Conservation (phyloP, 1,140 invertebrate genomes). For the Holcopasites calliopsidis region DNA sequence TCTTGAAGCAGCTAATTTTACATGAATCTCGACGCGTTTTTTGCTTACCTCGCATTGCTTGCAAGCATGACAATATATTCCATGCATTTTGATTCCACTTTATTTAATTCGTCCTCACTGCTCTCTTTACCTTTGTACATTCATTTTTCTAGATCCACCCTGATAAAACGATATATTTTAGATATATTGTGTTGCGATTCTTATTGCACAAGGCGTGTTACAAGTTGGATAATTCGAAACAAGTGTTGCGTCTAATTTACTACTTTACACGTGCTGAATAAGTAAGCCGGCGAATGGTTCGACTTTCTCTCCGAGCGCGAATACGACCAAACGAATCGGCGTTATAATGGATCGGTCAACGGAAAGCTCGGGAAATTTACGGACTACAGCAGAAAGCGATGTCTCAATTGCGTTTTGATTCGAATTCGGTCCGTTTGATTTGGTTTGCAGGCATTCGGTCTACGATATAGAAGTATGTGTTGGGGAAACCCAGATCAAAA, state of each 20-base stretch:
- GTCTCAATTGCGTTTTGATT: slow-evolving; percentile 20
- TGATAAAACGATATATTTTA: background rate
- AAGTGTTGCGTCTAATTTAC: slow-evolving; percentile 43
- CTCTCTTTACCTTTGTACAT: background rate
- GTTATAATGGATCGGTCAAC: slow-evolving; percentile 31
- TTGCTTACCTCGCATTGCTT: background rate
- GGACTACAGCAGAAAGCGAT: slow-evolving; percentile 17
- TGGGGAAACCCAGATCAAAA: background rate
- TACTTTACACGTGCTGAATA: slow-evolving; percentile 11
- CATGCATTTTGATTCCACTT: no score
- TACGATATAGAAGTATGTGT: background rate
- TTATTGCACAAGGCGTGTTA: slow-evolving; percentile 19
- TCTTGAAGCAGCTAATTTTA: slow-evolving; percentile 18
- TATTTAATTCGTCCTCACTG: background rate
- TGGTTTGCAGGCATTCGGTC: background rate
- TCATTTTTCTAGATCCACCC: no score
- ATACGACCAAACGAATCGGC: slow-evolving; percentile 13
- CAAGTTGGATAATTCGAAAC: slow-evolving; percentile 37
- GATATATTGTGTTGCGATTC: slow-evolving; percentile 3
- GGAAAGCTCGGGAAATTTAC: slow-evolving; percentile 33
- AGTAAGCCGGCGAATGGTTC: background rate
- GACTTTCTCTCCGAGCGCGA: slow-evolving; percentile 20
- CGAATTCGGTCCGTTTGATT: background rate
- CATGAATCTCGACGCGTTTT: background rate
- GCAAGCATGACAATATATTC: background rate